phyloP scores from a whole-genome alignment of 2,113 vertebrate genomes.

The Tragelaphus imberbis region DNA sequence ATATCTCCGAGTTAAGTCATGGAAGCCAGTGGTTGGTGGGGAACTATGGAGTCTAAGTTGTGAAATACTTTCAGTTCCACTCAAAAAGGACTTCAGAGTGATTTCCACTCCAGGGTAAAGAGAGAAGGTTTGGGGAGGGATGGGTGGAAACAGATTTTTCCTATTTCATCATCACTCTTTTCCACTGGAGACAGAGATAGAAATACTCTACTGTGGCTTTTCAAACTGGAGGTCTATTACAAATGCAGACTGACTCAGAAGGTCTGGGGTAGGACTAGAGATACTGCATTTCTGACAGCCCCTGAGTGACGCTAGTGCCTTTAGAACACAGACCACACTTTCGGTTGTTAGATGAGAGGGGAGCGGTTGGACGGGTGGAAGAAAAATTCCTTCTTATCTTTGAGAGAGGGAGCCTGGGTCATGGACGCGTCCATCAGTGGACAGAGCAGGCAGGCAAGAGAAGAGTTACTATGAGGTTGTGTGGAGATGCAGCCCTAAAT shows the following conservation, averaged over 20 bases:
- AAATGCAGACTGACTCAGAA: background rate
- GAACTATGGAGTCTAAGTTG: background rate
- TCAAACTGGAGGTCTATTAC: background rate
- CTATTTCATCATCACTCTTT: background rate
- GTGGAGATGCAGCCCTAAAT: background rate
- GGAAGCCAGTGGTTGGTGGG: conserved; percentile 9
- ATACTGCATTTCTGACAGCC: background rate
- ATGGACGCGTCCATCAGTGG: background rate
- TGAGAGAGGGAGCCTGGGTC: background rate
- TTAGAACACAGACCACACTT: background rate
- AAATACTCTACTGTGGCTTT: background rate
- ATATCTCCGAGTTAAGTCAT: background rate
- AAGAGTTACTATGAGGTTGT: background rate
- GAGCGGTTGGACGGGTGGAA: background rate
- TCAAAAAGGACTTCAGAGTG: conserved; percentile 19
- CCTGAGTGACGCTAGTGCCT: background rate
- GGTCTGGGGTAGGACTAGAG: background rate
- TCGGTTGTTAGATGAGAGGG: background rate
- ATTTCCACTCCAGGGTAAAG: background rate
- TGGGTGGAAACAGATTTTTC: background rate
- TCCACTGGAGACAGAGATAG: background rate
- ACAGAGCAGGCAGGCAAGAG: background rate
- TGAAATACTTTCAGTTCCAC: conserved; percentile 60
- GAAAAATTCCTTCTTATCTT: background rate
- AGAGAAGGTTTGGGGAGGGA: background rate